These are phyloP conservation scores for Heliconius melpomene DNA, from an alignment of 1,140 invertebrate genomes.

Conservation along the genomic window DNA sequence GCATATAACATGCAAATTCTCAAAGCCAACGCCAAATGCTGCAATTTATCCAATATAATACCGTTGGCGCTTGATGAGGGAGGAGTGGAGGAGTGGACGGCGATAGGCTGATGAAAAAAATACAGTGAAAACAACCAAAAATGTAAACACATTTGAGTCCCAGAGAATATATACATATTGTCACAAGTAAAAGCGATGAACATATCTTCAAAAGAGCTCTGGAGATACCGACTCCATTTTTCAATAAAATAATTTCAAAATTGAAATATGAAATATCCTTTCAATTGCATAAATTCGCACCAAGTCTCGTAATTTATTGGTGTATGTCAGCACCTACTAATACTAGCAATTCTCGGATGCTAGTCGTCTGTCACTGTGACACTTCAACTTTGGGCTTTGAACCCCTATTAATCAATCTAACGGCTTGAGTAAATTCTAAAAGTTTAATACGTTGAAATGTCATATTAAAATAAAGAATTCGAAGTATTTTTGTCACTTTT, in stretches of 20 bases:
- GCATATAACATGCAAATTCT: too few species aligned
- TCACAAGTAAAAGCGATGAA: too few species aligned
- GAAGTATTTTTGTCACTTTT: not conserved
- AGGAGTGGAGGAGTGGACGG: too few species aligned
- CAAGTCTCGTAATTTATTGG: conserved; percentile 18
- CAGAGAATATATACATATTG: too few species aligned
- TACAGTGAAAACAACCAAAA: too few species aligned
- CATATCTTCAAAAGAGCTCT: not conserved
- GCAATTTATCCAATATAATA: too few species aligned
- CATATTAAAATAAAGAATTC: not conserved
- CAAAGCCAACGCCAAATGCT: too few species aligned
- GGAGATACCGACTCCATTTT: not conserved
- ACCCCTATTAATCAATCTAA: conserved; percentile 10
- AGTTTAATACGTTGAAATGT: not conserved
- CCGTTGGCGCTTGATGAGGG: too few species aligned
- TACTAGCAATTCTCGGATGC: conserved; percentile 15
- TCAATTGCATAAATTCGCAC: conserved; percentile 20
- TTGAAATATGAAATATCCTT: not conserved
- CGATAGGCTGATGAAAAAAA: too few species aligned
- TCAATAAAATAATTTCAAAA: not conserved
- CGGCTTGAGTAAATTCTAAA: not conserved
- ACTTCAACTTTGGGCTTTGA: conserved; percentile 1
- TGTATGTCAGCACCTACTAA: not conserved
- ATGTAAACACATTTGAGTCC: too few species aligned
- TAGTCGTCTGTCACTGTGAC: conserved; percentile 10